Conservation (phyloP, 1,140 invertebrate species). For the Pantala flavescens region DNA sequence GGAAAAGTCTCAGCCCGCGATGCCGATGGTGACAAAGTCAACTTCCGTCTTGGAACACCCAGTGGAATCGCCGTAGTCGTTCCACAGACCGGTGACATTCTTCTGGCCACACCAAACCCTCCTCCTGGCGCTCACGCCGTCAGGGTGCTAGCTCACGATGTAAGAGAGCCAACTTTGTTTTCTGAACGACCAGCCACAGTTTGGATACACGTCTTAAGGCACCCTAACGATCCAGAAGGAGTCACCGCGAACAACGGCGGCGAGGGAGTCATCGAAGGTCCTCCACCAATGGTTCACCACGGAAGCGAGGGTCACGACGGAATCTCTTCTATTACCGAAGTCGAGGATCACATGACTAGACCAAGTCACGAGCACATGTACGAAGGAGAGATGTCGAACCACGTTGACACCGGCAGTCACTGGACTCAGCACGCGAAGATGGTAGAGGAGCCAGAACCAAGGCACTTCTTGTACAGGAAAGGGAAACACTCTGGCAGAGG, state of each 20-base stretch:
- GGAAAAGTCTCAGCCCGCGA: conserved; percentile 73
- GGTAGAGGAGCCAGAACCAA: not conserved
- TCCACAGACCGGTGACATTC: conserved; percentile 80
- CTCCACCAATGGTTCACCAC: not conserved
- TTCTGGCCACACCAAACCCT: conserved; percentile 40
- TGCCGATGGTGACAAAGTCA: conserved; percentile 75
- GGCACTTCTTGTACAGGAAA: not conserved
- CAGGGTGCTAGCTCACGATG: conserved; percentile 66
- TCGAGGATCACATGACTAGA: not conserved
- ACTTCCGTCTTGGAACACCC: conserved; percentile 61
- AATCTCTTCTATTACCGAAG: not conserved
- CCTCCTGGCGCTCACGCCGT: not conserved
- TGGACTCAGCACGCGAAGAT: not conserved
- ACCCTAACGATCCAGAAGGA: conserved; percentile 37
- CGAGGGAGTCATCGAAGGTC: conserved; percentile 19
- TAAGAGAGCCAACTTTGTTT: conserved; percentile 55
- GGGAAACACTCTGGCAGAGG: not conserved
- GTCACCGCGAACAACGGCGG: conserved; percentile 39
- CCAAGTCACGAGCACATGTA: not conserved
- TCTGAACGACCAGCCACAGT: conserved; percentile 60
- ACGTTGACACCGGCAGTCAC: not conserved
- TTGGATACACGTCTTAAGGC: conserved; percentile 50
- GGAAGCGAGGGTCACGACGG: not conserved
- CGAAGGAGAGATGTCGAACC: not conserved
- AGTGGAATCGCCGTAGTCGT: conserved; percentile 74